phyloP scores from a whole-genome alignment of 2,888 invertebrate species.

The Drosophila mettleri region DNA sequence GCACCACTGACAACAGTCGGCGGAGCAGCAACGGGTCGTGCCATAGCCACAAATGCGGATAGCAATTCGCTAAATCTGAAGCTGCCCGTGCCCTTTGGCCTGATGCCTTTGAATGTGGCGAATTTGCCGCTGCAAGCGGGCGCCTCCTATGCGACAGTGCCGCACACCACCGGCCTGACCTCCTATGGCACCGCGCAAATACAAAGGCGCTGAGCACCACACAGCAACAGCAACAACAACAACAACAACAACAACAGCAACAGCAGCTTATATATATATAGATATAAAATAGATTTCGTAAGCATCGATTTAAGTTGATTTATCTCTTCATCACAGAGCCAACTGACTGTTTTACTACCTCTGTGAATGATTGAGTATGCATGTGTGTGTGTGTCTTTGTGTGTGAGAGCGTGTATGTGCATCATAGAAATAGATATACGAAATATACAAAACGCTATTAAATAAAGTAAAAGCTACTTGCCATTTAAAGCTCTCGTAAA shows the following conservation, averaged over 20 bases:
- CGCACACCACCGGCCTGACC: slow-evolving; percentile 71
- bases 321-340: slow-evolving; percentile 26
- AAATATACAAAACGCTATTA: slow-evolving; percentile 33
- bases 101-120: slow-evolving; percentile 75
- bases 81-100: slow-evolving; percentile 78
- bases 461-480: slow-evolving; percentile 75
- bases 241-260: neutral
- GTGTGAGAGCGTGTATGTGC: slow-evolving; percentile 15
- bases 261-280: neutral
- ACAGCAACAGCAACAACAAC: neutral
- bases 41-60: slow-evolving; percentile 47
- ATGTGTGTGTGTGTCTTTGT: slow-evolving; percentile 7
- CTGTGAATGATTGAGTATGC: slow-evolving; percentile 8
- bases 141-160: slow-evolving; percentile 77
- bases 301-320: slow-evolving; percentile 31
- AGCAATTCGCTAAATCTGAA: slow-evolving; percentile 76
- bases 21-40: slow-evolving; percentile 35
- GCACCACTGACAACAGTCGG: slow-evolving; percentile 21
- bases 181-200: slow-evolving; percentile 81
- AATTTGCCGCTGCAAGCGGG: slow-evolving; percentile 80
- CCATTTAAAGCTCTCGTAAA: slow-evolving; percentile 46
- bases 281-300: slow-evolving; percentile 28
- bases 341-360: slow-evolving; percentile 32
- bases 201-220: slow-evolving; percentile 64
- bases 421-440: slow-evolving; percentile 42